phyloP scores from a whole-genome alignment of 2,888 invertebrate genomes.

The Beris chalybata region DNA sequence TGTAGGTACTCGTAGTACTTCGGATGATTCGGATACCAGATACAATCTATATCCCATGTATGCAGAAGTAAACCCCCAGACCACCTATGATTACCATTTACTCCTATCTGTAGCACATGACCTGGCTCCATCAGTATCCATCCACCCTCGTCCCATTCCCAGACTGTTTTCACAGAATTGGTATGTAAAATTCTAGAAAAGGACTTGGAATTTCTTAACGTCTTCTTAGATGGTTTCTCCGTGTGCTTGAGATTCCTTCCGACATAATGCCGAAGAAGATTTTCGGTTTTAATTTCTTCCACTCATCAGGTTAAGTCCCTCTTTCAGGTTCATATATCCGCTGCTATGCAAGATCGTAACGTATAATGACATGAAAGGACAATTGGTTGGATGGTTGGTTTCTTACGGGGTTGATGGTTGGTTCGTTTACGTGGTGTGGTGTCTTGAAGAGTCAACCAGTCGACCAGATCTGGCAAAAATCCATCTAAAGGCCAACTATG shows the following conservation, averaged over 20 bases:
- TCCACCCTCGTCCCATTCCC: background rate
- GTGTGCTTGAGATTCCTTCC: background rate
- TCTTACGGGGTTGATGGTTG: background rate
- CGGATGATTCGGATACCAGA: no score
- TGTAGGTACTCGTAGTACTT: background rate
- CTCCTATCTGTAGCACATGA: background rate
- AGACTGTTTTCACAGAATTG: background rate
- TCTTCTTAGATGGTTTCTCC: no score
- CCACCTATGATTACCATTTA: background rate
- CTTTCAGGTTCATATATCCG: constrained; percentile 21
- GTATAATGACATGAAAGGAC: constrained; percentile 17
- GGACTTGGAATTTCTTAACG: constrained; percentile 3
- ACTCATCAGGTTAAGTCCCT: constrained; percentile 19
- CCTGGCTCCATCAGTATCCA: background rate
- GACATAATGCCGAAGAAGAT: constrained; percentile 12
- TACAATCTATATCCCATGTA: no score
- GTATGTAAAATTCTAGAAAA: background rate
- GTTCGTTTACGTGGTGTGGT: background rate
- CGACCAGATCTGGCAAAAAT: constrained; percentile 8
- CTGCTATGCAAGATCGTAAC: constrained; percentile 18
- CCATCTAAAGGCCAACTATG: constrained; percentile 8
- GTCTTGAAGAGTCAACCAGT: constrained; percentile 3
- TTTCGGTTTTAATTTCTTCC: constrained; percentile 27
- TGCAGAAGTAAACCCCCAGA: no score
- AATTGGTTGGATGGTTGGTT: constrained; percentile 16